Percentiles rank a stretch among this genome's conserved stretches.
Evolutionary conservation across 2,113 vertebrate genomes (phyloP).

Genomic region (Lepus europaeus): DNA sequence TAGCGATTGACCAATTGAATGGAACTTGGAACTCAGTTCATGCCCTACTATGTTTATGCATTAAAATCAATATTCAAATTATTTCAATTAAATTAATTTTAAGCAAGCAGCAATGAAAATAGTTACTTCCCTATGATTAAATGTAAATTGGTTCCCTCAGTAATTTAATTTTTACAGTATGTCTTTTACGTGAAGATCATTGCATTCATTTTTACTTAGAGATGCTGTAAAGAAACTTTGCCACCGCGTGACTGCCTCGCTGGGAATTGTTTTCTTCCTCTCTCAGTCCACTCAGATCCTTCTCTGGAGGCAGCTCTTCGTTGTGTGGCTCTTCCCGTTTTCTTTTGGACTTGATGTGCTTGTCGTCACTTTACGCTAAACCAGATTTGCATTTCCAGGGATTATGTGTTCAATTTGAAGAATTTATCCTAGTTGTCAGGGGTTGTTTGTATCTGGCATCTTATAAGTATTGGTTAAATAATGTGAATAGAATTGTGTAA

Average conservation of each 20-base stretch:
- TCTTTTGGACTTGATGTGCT: slow-evolving; percentile 7
- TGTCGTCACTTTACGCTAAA: not conserved
- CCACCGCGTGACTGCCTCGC: not conserved
- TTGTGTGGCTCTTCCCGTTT: not conserved
- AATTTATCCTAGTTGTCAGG: slow-evolving; percentile 7
- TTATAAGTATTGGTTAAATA: not conserved
- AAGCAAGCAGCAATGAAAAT: slow-evolving; percentile 11
- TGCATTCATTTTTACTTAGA: not conserved
- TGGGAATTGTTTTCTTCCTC: not conserved
- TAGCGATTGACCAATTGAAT: slow-evolving; percentile 20
- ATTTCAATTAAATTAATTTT: slow-evolving; percentile 44
- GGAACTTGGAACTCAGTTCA: slow-evolving; percentile 35
- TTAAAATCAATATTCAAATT: slow-evolving; percentile 51
- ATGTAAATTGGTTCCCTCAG: not conserved
- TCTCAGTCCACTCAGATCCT: not conserved
- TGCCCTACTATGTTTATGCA: not conserved
- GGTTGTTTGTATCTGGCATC: not conserved
- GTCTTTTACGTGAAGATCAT: not conserved
- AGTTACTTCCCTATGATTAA: slow-evolving; percentile 8
- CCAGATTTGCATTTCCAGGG: not conserved
- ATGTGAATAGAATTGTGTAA: not conserved
- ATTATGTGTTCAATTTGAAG: not conserved
- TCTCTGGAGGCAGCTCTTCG: not conserved
- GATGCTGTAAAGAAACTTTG: not conserved
- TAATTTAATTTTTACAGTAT: not conserved